Base-by-base conservation (phyloP, 2,797 vertebrate genomes). In the Ataeniobius toweri region DNA sequence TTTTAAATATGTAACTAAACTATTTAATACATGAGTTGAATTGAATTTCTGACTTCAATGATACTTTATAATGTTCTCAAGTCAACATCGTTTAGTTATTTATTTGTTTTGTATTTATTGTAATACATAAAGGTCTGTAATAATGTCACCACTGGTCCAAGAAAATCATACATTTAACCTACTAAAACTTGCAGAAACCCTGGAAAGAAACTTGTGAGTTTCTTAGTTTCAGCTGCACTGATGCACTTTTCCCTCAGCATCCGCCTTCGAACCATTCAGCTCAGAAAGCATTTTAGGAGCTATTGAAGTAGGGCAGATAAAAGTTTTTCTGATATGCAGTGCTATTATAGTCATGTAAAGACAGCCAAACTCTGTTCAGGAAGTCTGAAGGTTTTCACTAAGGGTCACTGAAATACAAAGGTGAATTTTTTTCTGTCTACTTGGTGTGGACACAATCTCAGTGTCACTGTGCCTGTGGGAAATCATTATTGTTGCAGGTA, bases 401-500 rank as follows among this genome's bases (percentile, higher is more conserved):
- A 14, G 41, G 65, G 77, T 61, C 8, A 0, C 26, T 22, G 31
- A 56, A 70, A 77, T 71, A 50, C 59, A 74, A 70, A 79, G 76
- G 71, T 80, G 53, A 22, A 51, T 74, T 79, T 75, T 31, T 22
- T 44, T 16, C 77, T 39, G 70, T 80, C 77, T 77, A 53, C 73
- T 28, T 12, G 63, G 68, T 51, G 71, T 82, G 79, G 89, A 90
- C 86, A 88, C n/a, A 39, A 76, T 72, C 79, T 31, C 20, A 46
- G 79, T 86, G 89, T 88, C 83, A 81, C 41, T 0, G 0, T 28
- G 79, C 90, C 84, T 85, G 31, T 1, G 91, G 91, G 88, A 91
- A 90, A 91, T 92, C 83, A 91, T 84, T 82, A 77, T 67, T 61
- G 73, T 85, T 89, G 68, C 80, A 83, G 89, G 89, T 90, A 84